phyloP scores from a whole-genome alignment of 1,140 invertebrate genomes.

The Caenorhabditis remanei region DNA sequence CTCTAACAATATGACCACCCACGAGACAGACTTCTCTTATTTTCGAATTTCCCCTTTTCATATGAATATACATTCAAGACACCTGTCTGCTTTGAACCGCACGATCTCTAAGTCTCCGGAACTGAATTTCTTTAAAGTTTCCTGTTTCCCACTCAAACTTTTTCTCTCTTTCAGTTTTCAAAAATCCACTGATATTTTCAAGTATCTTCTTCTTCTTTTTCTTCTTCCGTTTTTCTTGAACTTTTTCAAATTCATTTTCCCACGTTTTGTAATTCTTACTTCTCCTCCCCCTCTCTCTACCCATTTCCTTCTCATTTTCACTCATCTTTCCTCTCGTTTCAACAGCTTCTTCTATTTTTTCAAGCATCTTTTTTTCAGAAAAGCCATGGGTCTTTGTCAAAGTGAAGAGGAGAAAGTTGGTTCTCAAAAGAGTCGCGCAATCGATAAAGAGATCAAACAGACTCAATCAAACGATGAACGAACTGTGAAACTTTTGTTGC shows the following conservation, averaged over 20 bases:
- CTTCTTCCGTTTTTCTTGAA: background rate
- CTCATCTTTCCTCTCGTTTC: background rate
- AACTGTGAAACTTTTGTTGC: conserved; percentile 60
- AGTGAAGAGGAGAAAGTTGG: conserved; percentile 65
- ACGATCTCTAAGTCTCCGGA: too few relatives aligned
- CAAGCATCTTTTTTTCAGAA: background rate
- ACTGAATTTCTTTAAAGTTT: too few relatives aligned
- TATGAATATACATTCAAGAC: too few relatives aligned
- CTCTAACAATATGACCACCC: too few relatives aligned
- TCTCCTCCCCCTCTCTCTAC: background rate
- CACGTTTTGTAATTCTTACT: background rate
- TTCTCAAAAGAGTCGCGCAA: conserved; percentile 52
- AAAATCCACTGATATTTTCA: background rate
- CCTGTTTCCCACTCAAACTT: too few relatives aligned
- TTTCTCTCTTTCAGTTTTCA: too few relatives aligned
- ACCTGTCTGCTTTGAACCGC: too few relatives aligned
- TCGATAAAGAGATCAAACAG: conserved; percentile 64
- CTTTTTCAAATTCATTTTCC: background rate
- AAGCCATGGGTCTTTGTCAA: conserved; percentile 64
- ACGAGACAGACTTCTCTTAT: too few relatives aligned
- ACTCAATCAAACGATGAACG: conserved; percentile 44
- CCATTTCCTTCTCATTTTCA: background rate
- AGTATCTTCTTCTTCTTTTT: background rate
- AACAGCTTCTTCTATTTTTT: background rate
- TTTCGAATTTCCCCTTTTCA: too few relatives aligned